phyloP scores from a whole-genome alignment of 2,888 invertebrate genomes.

The Nebria salina region DNA sequence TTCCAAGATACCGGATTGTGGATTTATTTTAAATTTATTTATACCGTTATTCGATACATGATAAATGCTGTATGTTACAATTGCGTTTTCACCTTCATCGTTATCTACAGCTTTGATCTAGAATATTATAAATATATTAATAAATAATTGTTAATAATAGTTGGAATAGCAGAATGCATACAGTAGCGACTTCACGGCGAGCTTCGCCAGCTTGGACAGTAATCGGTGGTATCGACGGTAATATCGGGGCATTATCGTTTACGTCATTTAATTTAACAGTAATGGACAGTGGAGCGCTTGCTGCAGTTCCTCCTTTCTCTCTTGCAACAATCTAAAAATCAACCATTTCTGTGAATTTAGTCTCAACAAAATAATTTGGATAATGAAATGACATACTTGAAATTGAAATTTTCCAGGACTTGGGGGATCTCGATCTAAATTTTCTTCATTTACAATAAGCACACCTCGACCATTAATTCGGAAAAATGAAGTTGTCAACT shows the following conservation, averaged over 20 bases:
- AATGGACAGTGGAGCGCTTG: constrained; percentile 83
- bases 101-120: constrained; percentile 84
- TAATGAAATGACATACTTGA: constrained; percentile 66
- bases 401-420: constrained; percentile 85
- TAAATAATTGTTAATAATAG: neutral
- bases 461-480: constrained; percentile 77
- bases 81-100: constrained; percentile 86
- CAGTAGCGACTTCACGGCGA: constrained; percentile 59
- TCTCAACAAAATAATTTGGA: neutral
- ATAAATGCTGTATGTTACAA: constrained; percentile 83
- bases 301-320: constrained; percentile 80
- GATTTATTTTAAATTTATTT: constrained; percentile 85
- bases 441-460: constrained; percentile 83
- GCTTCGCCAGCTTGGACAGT: constrained; percentile 82
- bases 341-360: constrained; percentile 10
- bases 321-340: constrained; percentile 77
- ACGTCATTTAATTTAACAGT: constrained; percentile 81
- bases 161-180: constrained; percentile 55
- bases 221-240: constrained; percentile 83
- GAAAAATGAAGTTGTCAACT: constrained; percentile 86
- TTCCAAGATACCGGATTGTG: constrained; percentile 77
- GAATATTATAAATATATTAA: constrained; percentile 46
- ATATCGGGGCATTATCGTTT: constrained; percentile 86
- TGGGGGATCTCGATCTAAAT: constrained; percentile 87
- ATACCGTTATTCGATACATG: constrained; percentile 92